Conservation (phyloP, 2,888 invertebrate species). For the Acleris literana region DNA sequence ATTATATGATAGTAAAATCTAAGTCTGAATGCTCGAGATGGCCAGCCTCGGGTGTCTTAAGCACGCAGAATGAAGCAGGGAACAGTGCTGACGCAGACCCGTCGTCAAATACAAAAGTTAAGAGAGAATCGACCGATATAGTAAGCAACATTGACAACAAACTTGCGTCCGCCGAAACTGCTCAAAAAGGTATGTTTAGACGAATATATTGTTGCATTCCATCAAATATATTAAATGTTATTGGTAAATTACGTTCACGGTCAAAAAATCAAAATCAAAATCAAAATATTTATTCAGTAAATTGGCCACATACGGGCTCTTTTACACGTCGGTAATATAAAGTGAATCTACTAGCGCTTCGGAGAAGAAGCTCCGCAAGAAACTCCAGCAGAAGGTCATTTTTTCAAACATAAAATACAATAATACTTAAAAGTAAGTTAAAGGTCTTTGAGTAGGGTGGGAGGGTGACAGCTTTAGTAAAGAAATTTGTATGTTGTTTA, state of each 20-base stretch:
- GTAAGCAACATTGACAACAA: not conserved
- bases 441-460: not conserved
- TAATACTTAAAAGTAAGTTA: too few species aligned
- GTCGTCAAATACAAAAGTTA: not conserved
- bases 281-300: too few species aligned
- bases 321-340: too few species aligned
- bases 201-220: not conserved
- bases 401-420: too few species aligned
- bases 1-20: not conserved
- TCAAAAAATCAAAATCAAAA: too few species aligned
- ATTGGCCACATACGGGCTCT: too few species aligned
- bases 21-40: not conserved
- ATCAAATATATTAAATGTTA: too few species aligned
- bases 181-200: not conserved
- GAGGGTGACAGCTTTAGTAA: too few species aligned
- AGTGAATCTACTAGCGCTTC: too few species aligned
- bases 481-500: too few species aligned
- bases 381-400: too few species aligned
- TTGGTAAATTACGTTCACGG: not conserved
- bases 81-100: not conserved
- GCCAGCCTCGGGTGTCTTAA: not conserved
- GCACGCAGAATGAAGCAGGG: not conserved
- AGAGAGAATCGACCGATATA: not conserved
- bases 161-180: not conserved
- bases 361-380: too few species aligned